Conservation (phyloP, 2,797 vertebrate species). For the Varecia variegata region DNA sequence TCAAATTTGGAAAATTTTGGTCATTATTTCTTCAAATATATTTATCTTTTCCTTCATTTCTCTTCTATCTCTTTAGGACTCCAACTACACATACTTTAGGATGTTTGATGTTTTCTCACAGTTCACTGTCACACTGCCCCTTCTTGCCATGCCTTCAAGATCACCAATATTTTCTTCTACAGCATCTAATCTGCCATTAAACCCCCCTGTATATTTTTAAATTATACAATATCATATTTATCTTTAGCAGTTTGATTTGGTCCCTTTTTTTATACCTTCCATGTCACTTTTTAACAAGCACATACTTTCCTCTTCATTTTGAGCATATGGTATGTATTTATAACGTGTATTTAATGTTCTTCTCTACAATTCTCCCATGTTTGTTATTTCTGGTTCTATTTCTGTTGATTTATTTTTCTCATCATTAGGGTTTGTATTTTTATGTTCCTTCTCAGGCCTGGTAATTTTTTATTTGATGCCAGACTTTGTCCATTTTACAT, state of each 20-base stretch:
- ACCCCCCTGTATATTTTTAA: not conserved
- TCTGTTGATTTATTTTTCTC: not conserved
- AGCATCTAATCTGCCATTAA: not conserved
- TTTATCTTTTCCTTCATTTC: not conserved
- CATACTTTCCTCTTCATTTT: not conserved
- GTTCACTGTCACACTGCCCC: not conserved
- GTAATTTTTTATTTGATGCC: not conserved
- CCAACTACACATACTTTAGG: not conserved
- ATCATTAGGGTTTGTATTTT: not conserved
- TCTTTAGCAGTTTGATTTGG: not conserved
- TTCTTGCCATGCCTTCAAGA: not conserved
- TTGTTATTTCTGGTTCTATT: conserved; percentile 2
- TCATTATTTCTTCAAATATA: not conserved
- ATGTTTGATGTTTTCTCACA: not conserved
- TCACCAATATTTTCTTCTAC: not conserved
- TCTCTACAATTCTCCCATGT: not conserved
- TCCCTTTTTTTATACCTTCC: not conserved
- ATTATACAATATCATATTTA: not conserved
- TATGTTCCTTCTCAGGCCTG: not conserved
- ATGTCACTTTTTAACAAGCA: not conserved
- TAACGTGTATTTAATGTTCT: not conserved
- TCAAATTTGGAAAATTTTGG: not conserved
- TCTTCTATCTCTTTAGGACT: not conserved
- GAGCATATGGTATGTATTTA: not conserved
- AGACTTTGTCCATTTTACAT: not conserved